Percentiles rank a stretch among this genome's conserved stretches.
Evolutionary conservation across 2,113 vertebrate genomes (phyloP).

Genomic region (Pyrgilauda ruficollis): DNA sequence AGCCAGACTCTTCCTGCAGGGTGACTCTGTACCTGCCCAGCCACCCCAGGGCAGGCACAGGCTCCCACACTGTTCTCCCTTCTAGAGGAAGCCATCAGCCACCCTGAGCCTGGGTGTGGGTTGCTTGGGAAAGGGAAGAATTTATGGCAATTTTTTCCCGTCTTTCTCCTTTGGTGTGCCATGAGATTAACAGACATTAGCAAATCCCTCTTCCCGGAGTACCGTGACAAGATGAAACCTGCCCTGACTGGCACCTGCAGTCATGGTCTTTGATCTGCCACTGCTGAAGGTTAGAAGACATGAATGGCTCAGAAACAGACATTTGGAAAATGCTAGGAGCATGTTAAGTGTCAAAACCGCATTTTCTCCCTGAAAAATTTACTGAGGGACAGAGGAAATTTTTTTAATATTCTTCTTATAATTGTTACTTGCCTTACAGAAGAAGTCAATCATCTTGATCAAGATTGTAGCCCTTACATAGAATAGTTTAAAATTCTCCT

Average conservation of each 20-base stretch:
- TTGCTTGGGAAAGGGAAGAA: constrained; percentile 27
- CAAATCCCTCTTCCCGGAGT: constrained; percentile 38
- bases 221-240: constrained; percentile 39
- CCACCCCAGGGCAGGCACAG: accelerated
- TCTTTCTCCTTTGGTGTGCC: constrained; percentile 32
- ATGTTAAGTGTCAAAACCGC: background rate
- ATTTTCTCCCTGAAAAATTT: background rate
- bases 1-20: background rate
- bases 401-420: background rate
- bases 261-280: constrained; percentile 55
- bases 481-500: background rate
- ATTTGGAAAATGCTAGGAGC: background rate
- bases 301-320: constrained; percentile 2
- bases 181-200: constrained; percentile 54
- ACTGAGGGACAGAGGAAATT: background rate
- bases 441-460: background rate
- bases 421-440: background rate
- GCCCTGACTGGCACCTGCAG: constrained; percentile 53
- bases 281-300: constrained; percentile 43
- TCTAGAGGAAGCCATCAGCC: background rate
- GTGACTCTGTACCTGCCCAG: background rate
- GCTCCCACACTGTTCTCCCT: background rate
- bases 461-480: background rate
- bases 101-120: background rate
- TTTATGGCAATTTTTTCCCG: constrained; percentile 10